Evolutionary conservation across 2,113 vertebrate genomes (phyloP).

Genomic region (Ameiurus melas): DNA sequence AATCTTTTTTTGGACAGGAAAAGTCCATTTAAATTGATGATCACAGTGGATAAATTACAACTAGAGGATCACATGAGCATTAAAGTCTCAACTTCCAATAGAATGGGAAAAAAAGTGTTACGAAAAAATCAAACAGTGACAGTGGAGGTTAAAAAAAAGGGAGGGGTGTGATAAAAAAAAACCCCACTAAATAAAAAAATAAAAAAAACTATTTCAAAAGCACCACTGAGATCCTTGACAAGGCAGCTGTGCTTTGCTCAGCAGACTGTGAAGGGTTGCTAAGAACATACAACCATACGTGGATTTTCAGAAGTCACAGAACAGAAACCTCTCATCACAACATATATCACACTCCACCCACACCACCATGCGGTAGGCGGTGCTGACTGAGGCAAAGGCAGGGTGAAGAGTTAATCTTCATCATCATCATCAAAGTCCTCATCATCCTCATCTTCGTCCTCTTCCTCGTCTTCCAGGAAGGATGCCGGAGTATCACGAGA

Average conservation of each 20-base stretch:
- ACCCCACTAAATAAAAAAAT: neutral
- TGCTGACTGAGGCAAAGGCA: constrained; percentile 36
- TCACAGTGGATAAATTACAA: neutral
- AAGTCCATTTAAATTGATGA: neutral
- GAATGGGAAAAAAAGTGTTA: neutral
- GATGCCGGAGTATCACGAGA: constrained; percentile 95
- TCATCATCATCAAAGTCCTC: constrained; percentile 92
- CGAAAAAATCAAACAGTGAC: neutral
- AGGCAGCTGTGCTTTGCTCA: neutral
- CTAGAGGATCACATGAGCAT: neutral
- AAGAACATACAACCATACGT: neutral
- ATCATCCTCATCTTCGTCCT: constrained; percentile 89
- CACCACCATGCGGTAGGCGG: neutral
- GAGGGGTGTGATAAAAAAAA: too few relatives aligned
- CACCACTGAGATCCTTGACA: constrained; percentile 10
- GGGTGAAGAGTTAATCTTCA: constrained; percentile 75
- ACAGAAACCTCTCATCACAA: constrained; percentile 5
- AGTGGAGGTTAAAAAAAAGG: too few relatives aligned
- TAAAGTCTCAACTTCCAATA: neutral
- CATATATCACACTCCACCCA: neutral
- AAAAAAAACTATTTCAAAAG: neutral
- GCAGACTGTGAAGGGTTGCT: neutral
- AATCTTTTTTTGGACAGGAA: constrained; percentile 25
- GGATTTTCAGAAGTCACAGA: constrained; percentile 16
- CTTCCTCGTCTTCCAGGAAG: constrained; percentile 90